Percentiles rank a stretch among this genome's conserved stretches.
phyloP scores from a whole-genome alignment of 2,113 vertebrate species.

The Thryonomys swinderianus region DNA sequence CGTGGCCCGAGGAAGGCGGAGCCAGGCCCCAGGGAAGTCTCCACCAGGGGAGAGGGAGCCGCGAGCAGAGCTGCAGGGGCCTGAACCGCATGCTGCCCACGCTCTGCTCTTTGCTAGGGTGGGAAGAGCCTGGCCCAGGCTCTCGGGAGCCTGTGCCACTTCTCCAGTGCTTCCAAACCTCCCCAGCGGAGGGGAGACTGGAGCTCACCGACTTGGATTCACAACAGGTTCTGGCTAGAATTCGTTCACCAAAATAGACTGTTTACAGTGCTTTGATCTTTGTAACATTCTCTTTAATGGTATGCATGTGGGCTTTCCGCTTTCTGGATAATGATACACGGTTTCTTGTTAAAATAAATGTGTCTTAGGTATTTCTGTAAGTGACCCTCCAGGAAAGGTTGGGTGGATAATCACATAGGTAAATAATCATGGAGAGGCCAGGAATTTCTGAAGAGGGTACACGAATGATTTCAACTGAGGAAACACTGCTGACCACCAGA shows the following conservation, averaged over 20 bases:
- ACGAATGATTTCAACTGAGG: neutral
- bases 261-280: neutral
- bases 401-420: neutral
- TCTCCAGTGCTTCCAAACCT: neutral
- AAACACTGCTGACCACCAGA: fast-evolving
- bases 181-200: neutral
- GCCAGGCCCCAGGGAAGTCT: neutral
- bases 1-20: neutral
- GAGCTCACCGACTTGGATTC: too few species aligned
- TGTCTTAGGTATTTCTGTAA: neutral
- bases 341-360: constrained; percentile 17
- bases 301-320: neutral
- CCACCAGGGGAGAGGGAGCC: fast-evolving
- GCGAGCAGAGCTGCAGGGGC: neutral
- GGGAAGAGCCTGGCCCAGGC: fast-evolving
- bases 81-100: neutral
- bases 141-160: fast-evolving
- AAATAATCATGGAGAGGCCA: neutral
- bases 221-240: neutral
- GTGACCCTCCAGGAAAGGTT: neutral
- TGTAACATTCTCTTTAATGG: too few species aligned
- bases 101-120: neutral
- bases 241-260: neutral
- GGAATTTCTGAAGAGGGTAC: fast-evolving
- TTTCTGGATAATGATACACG: neutral